Evolutionary conservation across 53 echinoderm and acorn worm genomes (phyloP), one percentile per base, ranked within the genome.

Genomic region (Echinometra lucunter): DNA sequence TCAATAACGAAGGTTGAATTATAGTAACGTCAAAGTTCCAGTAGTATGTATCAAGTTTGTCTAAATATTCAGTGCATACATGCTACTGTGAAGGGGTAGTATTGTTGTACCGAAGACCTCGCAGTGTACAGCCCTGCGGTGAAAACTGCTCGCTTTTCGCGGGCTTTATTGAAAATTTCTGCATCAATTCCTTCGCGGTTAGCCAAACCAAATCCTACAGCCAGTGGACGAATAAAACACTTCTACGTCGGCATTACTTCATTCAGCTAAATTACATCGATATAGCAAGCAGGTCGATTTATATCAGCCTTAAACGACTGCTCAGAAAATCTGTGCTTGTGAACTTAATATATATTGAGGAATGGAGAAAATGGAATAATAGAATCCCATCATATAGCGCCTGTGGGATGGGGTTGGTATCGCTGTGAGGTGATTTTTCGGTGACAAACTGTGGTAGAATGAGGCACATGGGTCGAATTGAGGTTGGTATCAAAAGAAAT

Each of bases 391-490:
- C 90, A 92, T 49, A 78, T 53, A 92, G 40, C 78, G 92, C 92
- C 92, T 38, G 57, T 92, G 92, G 92, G 92, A 75, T 92, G 21
- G 91, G 85, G 91, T 91, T 69, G 58, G 89, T 58, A 32, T 35
- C 58, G 60, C 60, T 58, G 10, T 18, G 47, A 67, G 91, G 63
- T 40, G 91, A 91, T 19, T 45, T 25, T 63, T 91, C 60, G 72
- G 66, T 91, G 91, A 69, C 44, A 66, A 91, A 91, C 67, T 2
- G 44, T 58, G 72, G 42, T 32, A 91, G 47, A 69, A 67, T 44
- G 69, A 63, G 91, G 66, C 42, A 45, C 91, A 91, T 91, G 80
- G 92, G 92, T 92, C 92, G 92, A 92, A 92, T 92, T 78, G 55
- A 78, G 80, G 80, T 92, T 74, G 92, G 35, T 78, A 49, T 92